Percentiles rank a stretch among this genome's conserved stretches.
Evolutionary conservation across 2,113 vertebrate species (phyloP).

Genomic region (Cottus gobio): DNA sequence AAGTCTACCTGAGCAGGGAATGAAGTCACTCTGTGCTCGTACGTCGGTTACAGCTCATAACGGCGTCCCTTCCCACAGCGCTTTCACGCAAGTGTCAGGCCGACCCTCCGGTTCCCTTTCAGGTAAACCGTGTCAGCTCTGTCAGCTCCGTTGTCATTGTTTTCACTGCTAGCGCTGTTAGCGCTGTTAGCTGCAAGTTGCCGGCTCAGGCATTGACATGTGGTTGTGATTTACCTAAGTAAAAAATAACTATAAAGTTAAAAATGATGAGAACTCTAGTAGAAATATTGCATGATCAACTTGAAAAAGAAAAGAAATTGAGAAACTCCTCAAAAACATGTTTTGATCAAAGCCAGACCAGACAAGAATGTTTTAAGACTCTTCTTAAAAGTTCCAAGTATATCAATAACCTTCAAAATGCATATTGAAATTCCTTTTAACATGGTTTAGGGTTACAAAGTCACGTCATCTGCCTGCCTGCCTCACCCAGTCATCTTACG

Average conservation of each 20-base stretch:
- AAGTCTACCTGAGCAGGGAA: no score
- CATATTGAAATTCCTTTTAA: not conserved
- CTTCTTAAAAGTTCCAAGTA: not conserved
- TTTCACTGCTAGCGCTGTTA: no score
- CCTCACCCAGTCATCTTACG: constrained; percentile 15
- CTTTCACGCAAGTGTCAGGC: no score
- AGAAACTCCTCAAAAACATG: not conserved
- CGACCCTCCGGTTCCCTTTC: no score
- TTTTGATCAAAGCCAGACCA: not conserved
- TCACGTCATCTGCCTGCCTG: not conserved
- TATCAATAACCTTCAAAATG: not conserved
- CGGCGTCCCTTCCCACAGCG: no score
- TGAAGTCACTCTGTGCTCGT: not conserved
- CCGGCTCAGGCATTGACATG: not conserved
- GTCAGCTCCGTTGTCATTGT: not conserved
- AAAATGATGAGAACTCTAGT: not conserved
- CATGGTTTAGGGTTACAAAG: not conserved
- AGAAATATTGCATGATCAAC: not conserved
- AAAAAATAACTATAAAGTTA: not conserved
- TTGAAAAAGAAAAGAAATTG: not conserved
- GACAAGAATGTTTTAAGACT: not conserved
- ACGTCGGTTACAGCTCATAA: no score
- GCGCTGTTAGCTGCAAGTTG: no score
- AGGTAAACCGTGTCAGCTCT: not conserved
- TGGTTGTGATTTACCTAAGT: not conserved